Percentiles rank a stretch among this genome's conserved stretches.
Evolutionary conservation across 2,888 invertebrate genomes (phyloP).

Genomic region (Cepaea hortensis): DNA sequence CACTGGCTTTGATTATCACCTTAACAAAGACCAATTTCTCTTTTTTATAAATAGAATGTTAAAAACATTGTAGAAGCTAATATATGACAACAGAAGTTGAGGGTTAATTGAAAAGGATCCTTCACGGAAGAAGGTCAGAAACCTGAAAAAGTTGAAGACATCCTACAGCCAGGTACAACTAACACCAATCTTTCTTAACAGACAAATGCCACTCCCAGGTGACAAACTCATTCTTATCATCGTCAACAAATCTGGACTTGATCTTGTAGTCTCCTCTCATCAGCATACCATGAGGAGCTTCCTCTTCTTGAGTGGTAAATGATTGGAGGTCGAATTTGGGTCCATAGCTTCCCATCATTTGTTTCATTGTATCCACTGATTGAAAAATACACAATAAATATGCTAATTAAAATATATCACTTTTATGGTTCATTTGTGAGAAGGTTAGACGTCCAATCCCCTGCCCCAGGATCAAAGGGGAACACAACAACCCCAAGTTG

Average conservation of each 20-base stretch:
- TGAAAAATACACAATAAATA: conserved; percentile 40
- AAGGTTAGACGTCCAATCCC: no score
- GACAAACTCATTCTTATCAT: conserved; percentile 94
- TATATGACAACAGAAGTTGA: no score
- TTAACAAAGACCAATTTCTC: no score
- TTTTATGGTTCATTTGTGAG: not conserved
- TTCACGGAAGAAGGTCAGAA: no score
- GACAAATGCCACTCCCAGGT: conserved; percentile 99
- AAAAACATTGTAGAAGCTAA: no score
- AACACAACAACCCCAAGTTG: no score
- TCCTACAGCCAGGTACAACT: not conserved
- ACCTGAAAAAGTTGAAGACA: no score
- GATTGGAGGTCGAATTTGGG: conserved; percentile 94
- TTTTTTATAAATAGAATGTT: no score
- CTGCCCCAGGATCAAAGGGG: no score
- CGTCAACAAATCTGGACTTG: conserved; percentile 95
- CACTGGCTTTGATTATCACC: no score
- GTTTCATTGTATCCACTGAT: conserved; percentile 96
- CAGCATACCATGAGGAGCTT: conserved; percentile 89
- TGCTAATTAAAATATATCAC: not conserved
- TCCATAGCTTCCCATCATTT: conserved; percentile 99
- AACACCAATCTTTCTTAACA: conserved; percentile 95
- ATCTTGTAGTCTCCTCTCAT: conserved; percentile 90
- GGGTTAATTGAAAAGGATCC: no score
- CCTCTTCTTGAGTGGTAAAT: conserved; percentile 94